These are phyloP conservation scores for Podabrus alpinus DNA, from an alignment of 2,888 invertebrate species.

Conservation along the genomic window DNA sequence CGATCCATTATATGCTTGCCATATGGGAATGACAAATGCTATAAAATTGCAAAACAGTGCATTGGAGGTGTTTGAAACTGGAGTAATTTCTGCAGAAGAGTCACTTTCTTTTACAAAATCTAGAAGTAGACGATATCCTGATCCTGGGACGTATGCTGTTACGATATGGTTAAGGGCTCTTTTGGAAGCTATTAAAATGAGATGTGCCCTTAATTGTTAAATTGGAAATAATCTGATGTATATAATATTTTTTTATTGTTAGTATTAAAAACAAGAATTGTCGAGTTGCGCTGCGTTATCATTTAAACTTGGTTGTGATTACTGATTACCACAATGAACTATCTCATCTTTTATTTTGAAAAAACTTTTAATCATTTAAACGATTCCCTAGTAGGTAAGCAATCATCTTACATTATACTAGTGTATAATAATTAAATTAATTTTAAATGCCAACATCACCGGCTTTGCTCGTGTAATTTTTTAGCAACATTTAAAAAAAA, in stretches of 20 bases:
- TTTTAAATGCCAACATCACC: background rate
- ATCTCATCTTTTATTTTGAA: background rate
- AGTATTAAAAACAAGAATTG: background rate
- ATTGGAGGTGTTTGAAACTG: constrained; percentile 44
- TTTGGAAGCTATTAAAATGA: constrained; percentile 56
- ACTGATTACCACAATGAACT: too few species aligned
- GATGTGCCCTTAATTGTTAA: constrained; percentile 29
- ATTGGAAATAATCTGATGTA: background rate
- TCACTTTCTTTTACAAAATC: constrained; percentile 42
- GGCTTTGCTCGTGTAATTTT: too few species aligned
- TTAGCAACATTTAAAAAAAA: background rate
- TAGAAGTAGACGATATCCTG: constrained; percentile 52
- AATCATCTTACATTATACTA: background rate
- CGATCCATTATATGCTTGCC: constrained; percentile 48
- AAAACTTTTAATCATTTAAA: background rate
- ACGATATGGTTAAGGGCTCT: constrained; percentile 63
- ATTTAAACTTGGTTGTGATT: background rate
- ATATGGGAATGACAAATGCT: constrained; percentile 38
- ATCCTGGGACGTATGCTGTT: constrained; percentile 65
- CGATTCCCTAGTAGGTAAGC: background rate
- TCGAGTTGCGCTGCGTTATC: background rate
- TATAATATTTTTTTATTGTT: background rate
- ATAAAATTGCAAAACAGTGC: constrained; percentile 30
- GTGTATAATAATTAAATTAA: background rate
- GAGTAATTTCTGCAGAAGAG: constrained; percentile 52